Evolutionary conservation across 2,797 vertebrate species (phyloP).

Genomic region (Trachurus trachurus): DNA sequence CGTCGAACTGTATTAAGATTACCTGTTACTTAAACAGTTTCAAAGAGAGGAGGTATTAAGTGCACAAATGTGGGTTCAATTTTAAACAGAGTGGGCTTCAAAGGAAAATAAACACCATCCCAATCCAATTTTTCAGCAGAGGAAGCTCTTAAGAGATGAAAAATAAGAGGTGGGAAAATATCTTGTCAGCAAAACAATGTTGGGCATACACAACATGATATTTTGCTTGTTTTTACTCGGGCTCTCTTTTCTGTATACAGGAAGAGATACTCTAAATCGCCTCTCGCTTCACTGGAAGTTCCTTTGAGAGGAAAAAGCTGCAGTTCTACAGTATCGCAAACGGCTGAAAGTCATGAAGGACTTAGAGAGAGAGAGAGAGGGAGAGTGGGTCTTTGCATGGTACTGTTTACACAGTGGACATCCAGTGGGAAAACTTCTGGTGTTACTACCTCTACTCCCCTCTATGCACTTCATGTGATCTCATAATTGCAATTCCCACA

Average conservation of each 20-base stretch:
- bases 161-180: constrained; percentile 72
- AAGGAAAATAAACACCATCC: constrained; percentile 82
- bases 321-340: constrained; percentile 45
- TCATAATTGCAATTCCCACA: constrained; percentile 68
- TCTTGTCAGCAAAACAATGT: constrained; percentile 74
- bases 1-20: constrained; percentile 75
- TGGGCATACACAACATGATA: constrained; percentile 66
- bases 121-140: constrained; percentile 76
- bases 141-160: constrained; percentile 69
- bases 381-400: constrained; percentile 18
- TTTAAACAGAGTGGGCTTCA: constrained; percentile 71
- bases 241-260: constrained; percentile 64
- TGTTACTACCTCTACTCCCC: constrained; percentile 50
- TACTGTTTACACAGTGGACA: constrained; percentile 76
- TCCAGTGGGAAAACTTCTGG: constrained; percentile 63
- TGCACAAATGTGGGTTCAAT: constrained; percentile 75
- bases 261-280: constrained; percentile 64
- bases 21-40: constrained; percentile 78
- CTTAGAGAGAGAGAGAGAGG: constrained; percentile 1
- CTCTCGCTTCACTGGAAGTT: constrained; percentile 58
- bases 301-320: constrained; percentile 66
- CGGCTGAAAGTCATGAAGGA: constrained; percentile 58
- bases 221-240: constrained; percentile 72
- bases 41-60: constrained; percentile 78
- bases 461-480: constrained; percentile 53